A percentile compares a stretch with the other conserved stretches of the same genome.
Evolutionary conservation across 2,888 invertebrate species (phyloP).

Genomic region (Melanophora roralis): DNA sequence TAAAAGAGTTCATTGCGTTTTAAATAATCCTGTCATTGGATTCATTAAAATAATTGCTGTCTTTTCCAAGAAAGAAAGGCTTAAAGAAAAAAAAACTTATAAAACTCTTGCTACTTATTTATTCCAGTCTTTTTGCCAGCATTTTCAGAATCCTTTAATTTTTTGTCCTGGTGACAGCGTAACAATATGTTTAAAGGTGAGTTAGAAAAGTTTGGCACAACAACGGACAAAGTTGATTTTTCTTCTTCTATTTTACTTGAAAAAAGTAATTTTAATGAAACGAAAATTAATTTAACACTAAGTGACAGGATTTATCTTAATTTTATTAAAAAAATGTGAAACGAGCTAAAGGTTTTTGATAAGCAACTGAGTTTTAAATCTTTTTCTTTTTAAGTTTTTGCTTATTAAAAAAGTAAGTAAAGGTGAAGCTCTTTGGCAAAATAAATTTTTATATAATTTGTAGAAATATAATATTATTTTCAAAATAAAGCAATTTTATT

Average conservation of each 20-base stretch:
- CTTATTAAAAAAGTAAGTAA: too few species aligned
- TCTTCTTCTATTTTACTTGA: neutral
- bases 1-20: conserved; percentile 6
- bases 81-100: neutral
- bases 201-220: conserved; percentile 32
- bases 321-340: too few species aligned
- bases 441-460: too few species aligned
- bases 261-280: conserved; percentile 32
- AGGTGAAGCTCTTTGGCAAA: too few species aligned
- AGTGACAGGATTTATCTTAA: too few species aligned
- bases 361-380: too few species aligned
- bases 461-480: too few species aligned
- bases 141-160: neutral
- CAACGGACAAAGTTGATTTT: conserved; percentile 10
- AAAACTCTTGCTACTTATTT: conserved; percentile 23
- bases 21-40: conserved; percentile 44
- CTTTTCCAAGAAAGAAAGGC: neutral
- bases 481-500: too few species aligned
- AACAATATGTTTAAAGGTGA: conserved; percentile 19
- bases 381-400: too few species aligned
- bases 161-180: neutral
- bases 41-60: conserved; percentile 52
- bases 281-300: conserved; percentile 49
- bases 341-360: too few species aligned
- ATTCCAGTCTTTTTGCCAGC: neutral